Evolutionary conservation across 1,140 invertebrate genomes (phyloP).

Genomic region (Lepidurus apus): DNA sequence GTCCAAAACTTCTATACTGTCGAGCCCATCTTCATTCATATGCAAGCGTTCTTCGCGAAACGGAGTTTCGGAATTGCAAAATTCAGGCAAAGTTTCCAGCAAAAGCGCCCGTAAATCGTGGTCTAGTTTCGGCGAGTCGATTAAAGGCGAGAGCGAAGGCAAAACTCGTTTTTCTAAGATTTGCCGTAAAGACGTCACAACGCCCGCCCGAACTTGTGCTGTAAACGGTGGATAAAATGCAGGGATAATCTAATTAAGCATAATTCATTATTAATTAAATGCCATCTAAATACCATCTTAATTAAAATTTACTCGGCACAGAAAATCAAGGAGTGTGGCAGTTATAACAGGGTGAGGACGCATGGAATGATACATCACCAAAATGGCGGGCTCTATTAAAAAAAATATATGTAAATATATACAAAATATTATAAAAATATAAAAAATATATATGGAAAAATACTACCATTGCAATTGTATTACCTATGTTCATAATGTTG

Average conservation of each 20-base stretch:
- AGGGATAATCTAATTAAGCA: slow-evolving; percentile 69
- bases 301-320: slow-evolving; percentile 64
- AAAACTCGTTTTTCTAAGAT: slow-evolving; percentile 92
- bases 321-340: slow-evolving; percentile 87
- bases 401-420: no score
- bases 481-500: slow-evolving; percentile 95
- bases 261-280: neutral
- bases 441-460: slow-evolving; percentile 20
- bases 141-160: slow-evolving; percentile 78
- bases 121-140: slow-evolving; percentile 90
- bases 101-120: slow-evolving; percentile 77
- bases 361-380: slow-evolving; percentile 97
- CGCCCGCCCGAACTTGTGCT: slow-evolving; percentile 80
- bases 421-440: no score
- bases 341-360: slow-evolving; percentile 91
- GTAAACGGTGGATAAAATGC: slow-evolving; percentile 81
- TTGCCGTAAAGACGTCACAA: slow-evolving; percentile 83
- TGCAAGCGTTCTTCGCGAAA: slow-evolving; percentile 23
- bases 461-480: slow-evolving; percentile 30
- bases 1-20: neutral
- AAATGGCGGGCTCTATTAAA: slow-evolving; percentile 79
- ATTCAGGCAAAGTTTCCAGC: slow-evolving; percentile 84
- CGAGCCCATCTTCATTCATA: slow-evolving; percentile 3
- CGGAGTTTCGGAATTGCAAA: slow-evolving; percentile 57
- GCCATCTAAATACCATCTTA: neutral